These are phyloP conservation scores for Pseudobourletiella spinata DNA, from an alignment of 1,140 invertebrate genomes.

Conservation along the genomic window DNA sequence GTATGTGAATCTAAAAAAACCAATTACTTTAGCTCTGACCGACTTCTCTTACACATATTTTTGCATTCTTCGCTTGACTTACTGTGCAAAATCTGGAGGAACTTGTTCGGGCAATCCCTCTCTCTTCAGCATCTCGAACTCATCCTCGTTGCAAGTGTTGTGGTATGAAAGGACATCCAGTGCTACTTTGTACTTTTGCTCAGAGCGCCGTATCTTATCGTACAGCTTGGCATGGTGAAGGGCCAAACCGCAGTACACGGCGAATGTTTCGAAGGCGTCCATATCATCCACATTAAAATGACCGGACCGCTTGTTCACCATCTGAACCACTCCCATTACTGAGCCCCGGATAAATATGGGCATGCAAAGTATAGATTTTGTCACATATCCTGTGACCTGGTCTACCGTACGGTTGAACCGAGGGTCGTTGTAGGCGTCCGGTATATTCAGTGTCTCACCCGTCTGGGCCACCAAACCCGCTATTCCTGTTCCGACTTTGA, in stretches of 20 bases:
- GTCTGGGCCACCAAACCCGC: constrained; percentile 64
- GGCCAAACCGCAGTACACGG: constrained; percentile 73
- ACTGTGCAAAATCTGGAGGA: not conserved
- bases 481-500: constrained; percentile 54
- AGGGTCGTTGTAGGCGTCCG: constrained; percentile 66
- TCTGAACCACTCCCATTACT: constrained; percentile 59
- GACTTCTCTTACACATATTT: no score
- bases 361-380: constrained; percentile 71
- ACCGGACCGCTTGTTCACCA: constrained; percentile 49
- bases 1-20: constrained; percentile 55
- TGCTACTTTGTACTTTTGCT: constrained; percentile 73
- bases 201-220: constrained; percentile 69
- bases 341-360: constrained; percentile 65
- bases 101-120: constrained; percentile 30
- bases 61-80: no score
- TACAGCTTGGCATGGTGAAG: constrained; percentile 76
- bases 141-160: constrained; percentile 62
- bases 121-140: constrained; percentile 50
- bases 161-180: constrained; percentile 69
- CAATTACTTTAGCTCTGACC: constrained; percentile 2
- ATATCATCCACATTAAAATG: constrained; percentile 53
- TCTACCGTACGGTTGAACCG: constrained; percentile 71
- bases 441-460: constrained; percentile 65
- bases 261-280: constrained; percentile 72
- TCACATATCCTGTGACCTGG: constrained; percentile 64